Evolutionary conservation across 1,140 invertebrate species (phyloP), one percentile per base, ranked within the genome.

Genomic region (Drosophila carrolli): DNA sequence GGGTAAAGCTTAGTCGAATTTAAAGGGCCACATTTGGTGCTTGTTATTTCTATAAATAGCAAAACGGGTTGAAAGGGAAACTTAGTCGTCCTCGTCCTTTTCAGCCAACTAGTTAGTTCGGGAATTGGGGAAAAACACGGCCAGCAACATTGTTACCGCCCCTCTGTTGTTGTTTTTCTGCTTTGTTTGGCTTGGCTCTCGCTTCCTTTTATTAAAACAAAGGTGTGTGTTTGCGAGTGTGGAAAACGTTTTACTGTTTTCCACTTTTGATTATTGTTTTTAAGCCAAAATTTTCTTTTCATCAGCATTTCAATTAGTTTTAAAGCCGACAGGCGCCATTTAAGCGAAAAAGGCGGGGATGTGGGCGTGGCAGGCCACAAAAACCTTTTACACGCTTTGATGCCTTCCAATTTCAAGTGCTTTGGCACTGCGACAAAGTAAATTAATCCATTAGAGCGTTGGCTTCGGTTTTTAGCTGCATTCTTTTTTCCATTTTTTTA

Each of bases 241-340:
- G 75, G 56, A 65, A 82, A 88, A 55, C 83, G 66, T 78, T 85
- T 88, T 82, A 79, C 63, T 73, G 83, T 77, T 79, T 86, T 83
- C 81, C 83, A 83, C 66, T 88, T 83, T 86, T 83, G 79, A 86
- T 86, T 86, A 88, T 88, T 86, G 83, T 86, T 86, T 86, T 79
- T 67, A 76, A 82, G 77, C 75, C 88, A 65, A 56, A 74, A 83
- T 83, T 88, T 88, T 79, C 79, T 73, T 88, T 86, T 86, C 83
- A 86, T 88, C 83, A 83, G 83, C 83, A 88, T 86, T 86, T 86
- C 83, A 86, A 86, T 86, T 86, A 86, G 83, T 67, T 83, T 75
- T 62, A 51, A 77, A 61, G 58, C 67, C 51, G 70, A 43, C 75
- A 67, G 68, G 61, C 83, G 44, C 66, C 75, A 75, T 82, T 82